Conservation (phyloP, 2,113 vertebrate genomes). For the Alces alces region DNA sequence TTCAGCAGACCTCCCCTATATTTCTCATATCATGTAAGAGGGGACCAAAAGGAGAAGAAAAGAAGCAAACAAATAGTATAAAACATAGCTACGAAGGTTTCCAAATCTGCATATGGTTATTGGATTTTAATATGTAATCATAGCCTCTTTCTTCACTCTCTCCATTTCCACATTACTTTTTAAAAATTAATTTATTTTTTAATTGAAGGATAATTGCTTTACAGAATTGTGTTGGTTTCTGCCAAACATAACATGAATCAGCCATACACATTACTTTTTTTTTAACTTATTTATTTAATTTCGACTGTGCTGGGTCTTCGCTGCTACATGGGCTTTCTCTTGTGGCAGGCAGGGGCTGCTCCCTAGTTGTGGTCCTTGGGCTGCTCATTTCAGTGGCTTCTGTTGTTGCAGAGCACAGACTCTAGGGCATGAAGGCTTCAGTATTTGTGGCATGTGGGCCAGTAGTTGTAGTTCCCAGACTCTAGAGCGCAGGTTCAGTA, state of each 20-base stretch:
- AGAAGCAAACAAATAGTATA: neutral
- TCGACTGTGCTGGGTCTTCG: rapidly evolving
- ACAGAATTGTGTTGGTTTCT: neutral
- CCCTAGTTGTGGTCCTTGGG: neutral
- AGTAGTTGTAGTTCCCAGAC: neutral
- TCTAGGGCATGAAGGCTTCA: rapidly evolving
- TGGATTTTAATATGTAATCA: neutral
- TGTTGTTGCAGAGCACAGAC: neutral
- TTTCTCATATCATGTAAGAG: neutral
- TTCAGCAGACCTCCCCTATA: neutral
- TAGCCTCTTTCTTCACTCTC: neutral
- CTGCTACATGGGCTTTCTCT: neutral
- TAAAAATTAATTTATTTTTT: neutral
- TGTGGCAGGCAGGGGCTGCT: neutral
- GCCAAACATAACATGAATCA: neutral
- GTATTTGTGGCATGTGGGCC: neutral
- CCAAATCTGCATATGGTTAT: neutral
- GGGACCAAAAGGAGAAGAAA: neutral
- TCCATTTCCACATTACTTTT: neutral
- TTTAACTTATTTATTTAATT: neutral
- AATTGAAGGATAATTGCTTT: neutral
- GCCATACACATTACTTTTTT: neutral
- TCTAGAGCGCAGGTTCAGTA: neutral
- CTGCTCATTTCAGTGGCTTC: neutral
- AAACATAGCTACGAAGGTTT: neutral